Percentiles rank a stretch among this genome's conserved stretches.
phyloP scores from a whole-genome alignment of 2,888 invertebrate species.

The Tipula helvola region DNA sequence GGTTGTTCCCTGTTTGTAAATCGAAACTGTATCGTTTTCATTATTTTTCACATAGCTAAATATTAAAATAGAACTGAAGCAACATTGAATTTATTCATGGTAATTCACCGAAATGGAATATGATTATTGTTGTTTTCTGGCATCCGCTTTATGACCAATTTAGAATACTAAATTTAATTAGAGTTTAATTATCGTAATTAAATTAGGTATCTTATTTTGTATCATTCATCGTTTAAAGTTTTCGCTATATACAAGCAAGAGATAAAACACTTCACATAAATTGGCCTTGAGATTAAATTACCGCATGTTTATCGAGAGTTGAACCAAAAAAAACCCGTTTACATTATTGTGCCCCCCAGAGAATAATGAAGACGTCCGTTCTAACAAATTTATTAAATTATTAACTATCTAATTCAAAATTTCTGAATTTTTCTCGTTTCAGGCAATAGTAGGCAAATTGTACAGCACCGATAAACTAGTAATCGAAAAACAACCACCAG shows the following conservation, averaged over 20 bases:
- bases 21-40: background rate
- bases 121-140: background rate
- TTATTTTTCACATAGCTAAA: background rate
- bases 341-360: too few species aligned
- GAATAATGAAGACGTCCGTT: too few species aligned
- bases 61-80: background rate
- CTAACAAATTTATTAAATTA: too few species aligned
- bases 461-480: slow-evolving; percentile 58
- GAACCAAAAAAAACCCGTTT: too few species aligned
- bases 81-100: background rate
- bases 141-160: background rate
- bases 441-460: slow-evolving; percentile 55
- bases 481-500: slow-evolving; percentile 40
- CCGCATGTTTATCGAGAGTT: too few species aligned
- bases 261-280: background rate
- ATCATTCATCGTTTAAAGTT: background rate
- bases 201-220: background rate
- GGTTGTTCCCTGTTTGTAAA: background rate
- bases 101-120: background rate
- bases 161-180: background rate
- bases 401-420: too few species aligned
- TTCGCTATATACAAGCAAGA: background rate
- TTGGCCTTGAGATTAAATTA: too few species aligned
- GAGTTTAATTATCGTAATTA: background rate
- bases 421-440: slow-evolving; percentile 24